These are phyloP conservation scores for Pipistrellus pygmaeus DNA, from an alignment of 2,797 vertebrate genomes.

Conservation along the genomic window DNA sequence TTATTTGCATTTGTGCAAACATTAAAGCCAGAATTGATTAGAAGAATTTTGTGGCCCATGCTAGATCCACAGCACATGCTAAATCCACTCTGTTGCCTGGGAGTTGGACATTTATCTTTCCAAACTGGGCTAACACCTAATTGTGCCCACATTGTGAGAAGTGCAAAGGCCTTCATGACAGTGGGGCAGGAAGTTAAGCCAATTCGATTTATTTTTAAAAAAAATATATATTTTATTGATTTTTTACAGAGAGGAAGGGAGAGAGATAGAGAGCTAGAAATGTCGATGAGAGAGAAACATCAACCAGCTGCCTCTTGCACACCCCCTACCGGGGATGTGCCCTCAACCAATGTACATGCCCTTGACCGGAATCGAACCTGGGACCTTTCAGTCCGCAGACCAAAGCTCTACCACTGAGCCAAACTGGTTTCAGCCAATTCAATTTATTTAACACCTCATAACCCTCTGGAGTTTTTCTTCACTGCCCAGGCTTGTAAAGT, in stretches of 20 bases:
- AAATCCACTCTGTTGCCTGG: conserved; percentile 50
- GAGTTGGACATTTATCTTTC: conserved; percentile 64
- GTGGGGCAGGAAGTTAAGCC: conserved; percentile 57
- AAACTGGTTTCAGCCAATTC: background rate
- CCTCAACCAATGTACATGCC: too few relatives aligned
- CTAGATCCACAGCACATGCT: background rate
- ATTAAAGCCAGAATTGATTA: conserved; percentile 66
- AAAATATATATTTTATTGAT: too few relatives aligned
- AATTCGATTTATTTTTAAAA: conserved; percentile 39
- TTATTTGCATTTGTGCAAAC: conserved; percentile 32
- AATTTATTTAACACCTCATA: conserved; percentile 75
- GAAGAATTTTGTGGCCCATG: conserved; percentile 24
- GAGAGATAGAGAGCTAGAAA: too few relatives aligned
- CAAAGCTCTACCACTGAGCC: too few relatives aligned
- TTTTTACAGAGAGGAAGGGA: too few relatives aligned
- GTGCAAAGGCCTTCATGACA: conserved; percentile 72
- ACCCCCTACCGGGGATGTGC: too few relatives aligned
- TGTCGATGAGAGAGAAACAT: too few relatives aligned
- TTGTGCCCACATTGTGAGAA: conserved; percentile 65
- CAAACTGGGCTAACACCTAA: conserved; percentile 63
- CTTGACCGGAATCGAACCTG: too few relatives aligned
- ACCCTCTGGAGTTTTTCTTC: conserved; percentile 65
- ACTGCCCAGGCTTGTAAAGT: conserved; percentile 69
- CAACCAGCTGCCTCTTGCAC: too few relatives aligned
- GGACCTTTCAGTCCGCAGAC: too few relatives aligned